Base-by-base conservation (phyloP, 2,113 vertebrate genomes). In the Bucco capensis region DNA sequence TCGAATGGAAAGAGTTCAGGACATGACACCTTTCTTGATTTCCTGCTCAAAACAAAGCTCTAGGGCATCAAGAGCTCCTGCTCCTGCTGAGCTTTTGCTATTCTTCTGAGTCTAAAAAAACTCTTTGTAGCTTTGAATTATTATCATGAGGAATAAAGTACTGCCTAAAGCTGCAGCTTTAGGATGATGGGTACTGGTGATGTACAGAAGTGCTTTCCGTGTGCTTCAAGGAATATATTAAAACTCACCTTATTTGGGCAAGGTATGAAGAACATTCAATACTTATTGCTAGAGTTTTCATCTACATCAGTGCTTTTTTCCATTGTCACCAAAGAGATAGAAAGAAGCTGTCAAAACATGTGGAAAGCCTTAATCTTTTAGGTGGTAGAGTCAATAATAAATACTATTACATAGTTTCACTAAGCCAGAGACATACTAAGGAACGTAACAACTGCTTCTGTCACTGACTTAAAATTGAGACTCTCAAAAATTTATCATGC, bases 41-140 rank as follows among this genome's bases (percentile, higher is more conserved):
- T 87, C 16, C 50, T 58, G 18, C 50, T 79, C 66, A 54, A 30
- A 89, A 87, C 10, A 82, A 83, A 89, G 61, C 82, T 85, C 62
- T 70, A 58, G 60, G 82, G 67, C 46, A 66, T 37, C 44, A 65
- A 72, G 66, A 95, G n/a, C 37, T 92, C 25, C 37, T 81, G 46
- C 13, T 76, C 47, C 62, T 90, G 70, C 73, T 89, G 57, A 92
- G 31, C 24, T 64, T 93, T 84, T 90, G 57, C 89, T 90, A 19
- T 73, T 65, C 12, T 57, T 82, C 53, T 65, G 8, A 73, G 57
- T 27, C 57, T 67, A 61, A 95, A 89, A 85, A 81, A 71, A 2
- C 23, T 73, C 40, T 78, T 53, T 72, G 91, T 90, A 93, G 15
- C 46, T 86, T 92, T 93, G 89, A 89, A 84, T 90, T 92, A 86